Base-by-base conservation (phyloP, 2,113 vertebrate species). In the Megalops atlanticus region DNA sequence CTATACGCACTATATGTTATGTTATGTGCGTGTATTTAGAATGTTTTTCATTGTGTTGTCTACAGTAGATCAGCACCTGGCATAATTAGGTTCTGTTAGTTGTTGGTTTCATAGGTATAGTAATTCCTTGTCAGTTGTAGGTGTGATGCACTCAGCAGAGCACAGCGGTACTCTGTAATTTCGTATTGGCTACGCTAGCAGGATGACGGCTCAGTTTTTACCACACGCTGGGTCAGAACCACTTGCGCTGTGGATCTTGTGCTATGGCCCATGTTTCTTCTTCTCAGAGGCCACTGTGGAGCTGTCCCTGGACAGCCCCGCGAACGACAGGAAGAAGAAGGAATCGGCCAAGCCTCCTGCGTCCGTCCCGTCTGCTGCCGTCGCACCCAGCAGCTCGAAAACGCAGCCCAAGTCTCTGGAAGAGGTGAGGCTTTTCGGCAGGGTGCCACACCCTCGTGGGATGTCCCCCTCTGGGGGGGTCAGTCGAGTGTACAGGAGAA, bases 221-320 rank as follows among this genome's bases (percentile, higher is more conserved):
- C n/a, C 8, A n/a, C 4, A 64, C n/a, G 21, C 58, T 24, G 31
- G n/a, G 6, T 64, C 58, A 31, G 58, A 27, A 31, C 8, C 7
- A 40, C 31, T 70, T 36, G 2, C 8, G 14, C 38, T 72, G 4
- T 58, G n/a, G n/a, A n/a, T n/a, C n/a, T n/a, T n/a, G n/a, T n/a
- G n/a, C 41, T 31, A 8, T 68, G n/a, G 1, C 16, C 24, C 5
- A 70, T n/a, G 5, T 45, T 36, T 10, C 36, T 47, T 33, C 31
- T 27, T 91, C 86, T 82, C 89, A 99, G 98, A 98, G 91, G 97
- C 97, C 85, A 97, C 96, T 0, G 97, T 99, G 69, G 97, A 98
- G 84, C 88, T 99, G 49, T 97, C 97, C 71, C 91, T 99, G 33
- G 97, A 99, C 87, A 97, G 90, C 83, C 92, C 95, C 0, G 93